phyloP scores from a whole-genome alignment of 2,113 vertebrate species.

The Hyaena hyaena region DNA sequence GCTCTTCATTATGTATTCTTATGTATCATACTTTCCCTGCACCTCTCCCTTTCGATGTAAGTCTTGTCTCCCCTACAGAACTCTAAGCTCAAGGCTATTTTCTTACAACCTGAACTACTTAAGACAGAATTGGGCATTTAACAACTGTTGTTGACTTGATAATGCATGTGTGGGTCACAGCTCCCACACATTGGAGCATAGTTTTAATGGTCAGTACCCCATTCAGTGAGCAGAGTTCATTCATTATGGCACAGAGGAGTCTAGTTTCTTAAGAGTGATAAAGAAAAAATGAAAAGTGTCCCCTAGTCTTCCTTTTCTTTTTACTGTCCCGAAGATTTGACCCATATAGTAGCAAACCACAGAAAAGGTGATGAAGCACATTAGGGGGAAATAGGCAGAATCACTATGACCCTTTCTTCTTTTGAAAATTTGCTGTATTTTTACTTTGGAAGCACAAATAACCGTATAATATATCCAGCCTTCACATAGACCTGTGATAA shows the following conservation, averaged over 20 bases:
- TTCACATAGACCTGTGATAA: neutral
- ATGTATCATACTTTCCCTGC: neutral
- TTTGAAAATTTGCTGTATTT: constrained; percentile 42
- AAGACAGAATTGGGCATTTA: neutral
- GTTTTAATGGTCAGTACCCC: constrained; percentile 15
- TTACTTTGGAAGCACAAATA: constrained; percentile 44
- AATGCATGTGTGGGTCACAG: constrained; percentile 21
- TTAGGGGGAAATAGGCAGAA: constrained; percentile 11
- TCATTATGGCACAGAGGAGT: neutral
- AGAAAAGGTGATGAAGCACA: neutral
- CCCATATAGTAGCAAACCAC: constrained; percentile 17
- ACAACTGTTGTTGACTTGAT: neutral
- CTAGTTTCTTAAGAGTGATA: constrained; percentile 38
- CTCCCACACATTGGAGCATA: constrained; percentile 27
- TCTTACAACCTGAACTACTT: neutral
- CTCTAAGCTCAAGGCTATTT: constrained; percentile 26
- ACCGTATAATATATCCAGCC: neutral
- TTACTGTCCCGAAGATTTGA: constrained; percentile 42
- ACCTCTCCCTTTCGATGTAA: neutral
- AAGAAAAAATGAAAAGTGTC: neutral
- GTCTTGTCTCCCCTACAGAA: neutral
- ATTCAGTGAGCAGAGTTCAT: constrained; percentile 6
- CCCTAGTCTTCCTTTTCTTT: neutral
- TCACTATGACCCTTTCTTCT: constrained; percentile 20
- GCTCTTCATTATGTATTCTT: neutral